A percentile compares a stretch with the other conserved stretches of the same genome.
Conservation (phyloP, 2,113 vertebrate genomes). For the Oreotragus oreotragus region DNA sequence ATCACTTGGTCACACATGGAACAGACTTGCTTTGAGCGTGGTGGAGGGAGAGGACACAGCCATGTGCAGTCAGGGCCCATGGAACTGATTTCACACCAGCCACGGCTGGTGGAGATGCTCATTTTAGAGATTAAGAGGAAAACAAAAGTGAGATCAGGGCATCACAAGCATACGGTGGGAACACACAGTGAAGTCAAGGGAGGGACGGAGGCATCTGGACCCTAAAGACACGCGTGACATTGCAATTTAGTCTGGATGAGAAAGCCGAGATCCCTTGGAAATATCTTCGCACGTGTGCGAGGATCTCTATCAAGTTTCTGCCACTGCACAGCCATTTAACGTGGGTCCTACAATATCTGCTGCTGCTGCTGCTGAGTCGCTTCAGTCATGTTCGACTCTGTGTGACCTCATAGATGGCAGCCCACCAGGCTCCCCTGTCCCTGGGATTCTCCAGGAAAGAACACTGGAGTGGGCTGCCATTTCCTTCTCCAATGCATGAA, state of each 20-base stretch:
- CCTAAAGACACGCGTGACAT: not conserved
- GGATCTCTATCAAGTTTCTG: not conserved
- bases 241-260: not conserved
- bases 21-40: not conserved
- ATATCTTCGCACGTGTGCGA: rapidly evolving
- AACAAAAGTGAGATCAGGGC: not conserved
- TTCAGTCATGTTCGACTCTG: too few relatives aligned
- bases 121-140: slow-evolving; percentile 39
- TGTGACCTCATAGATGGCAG: too few relatives aligned
- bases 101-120: not conserved
- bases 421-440: rapidly evolving
- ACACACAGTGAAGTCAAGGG: not conserved
- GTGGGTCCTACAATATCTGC: not conserved
- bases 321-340: not conserved
- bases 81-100: slow-evolving; percentile 5
- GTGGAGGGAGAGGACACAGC: not conserved
- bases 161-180: slow-evolving; percentile 10
- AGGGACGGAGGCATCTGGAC: not conserved
- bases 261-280: not conserved
- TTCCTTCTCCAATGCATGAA: too few relatives aligned
- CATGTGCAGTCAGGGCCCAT: not conserved
- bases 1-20: not conserved
- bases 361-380: too few relatives aligned
- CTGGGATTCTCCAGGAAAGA: too few relatives aligned
- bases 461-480: too few relatives aligned